Base-by-base conservation (phyloP, 2,113 vertebrate genomes). In the Nesospiza acunhae region DNA sequence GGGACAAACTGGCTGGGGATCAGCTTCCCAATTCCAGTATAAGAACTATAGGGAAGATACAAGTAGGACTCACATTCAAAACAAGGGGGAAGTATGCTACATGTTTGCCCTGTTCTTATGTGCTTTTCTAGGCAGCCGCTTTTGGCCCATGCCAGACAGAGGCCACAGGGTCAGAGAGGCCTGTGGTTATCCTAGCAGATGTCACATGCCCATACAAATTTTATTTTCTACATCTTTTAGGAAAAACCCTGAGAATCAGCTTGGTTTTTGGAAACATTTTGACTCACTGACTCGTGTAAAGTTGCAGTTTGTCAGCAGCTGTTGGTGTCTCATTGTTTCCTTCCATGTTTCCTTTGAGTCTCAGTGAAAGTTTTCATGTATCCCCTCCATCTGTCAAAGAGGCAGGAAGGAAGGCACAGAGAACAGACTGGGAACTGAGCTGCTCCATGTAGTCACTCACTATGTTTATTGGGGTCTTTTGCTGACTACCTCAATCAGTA, bases 401-500 rank as follows among this genome's bases (percentile, higher is more conserved):
- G 26, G 23, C 60, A 56, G 50, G 18, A 37, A 58, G 46, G 49
- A 91, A 78, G 55, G 30, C 39, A 23, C 63, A 47, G 26, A 6
- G 17, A 47, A 20, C 20, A 39, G 31, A 11, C 46, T 67, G 55
- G 0, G 8, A 79, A 12, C 30, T 2, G 7, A 42, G 53, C 28
- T 66, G 16, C n/a, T 58, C 27, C 2, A 0, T 50, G 7, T 14
- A 30, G 17, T 44, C 2, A 0, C 16, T 83, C 41, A 4, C 10
- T 21, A 1, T 39, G 31, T 59, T 56, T 49, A 8, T 3, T 63
- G 37, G 39, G 28, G 22, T 70, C 56, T 62, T 77, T 30, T 52
- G 10, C 62, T 81, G 47, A 16, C 18, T 76, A 30, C 22, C 27
- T 30, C 44, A 16, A 60, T 7, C 62, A 82, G 39, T 18, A 75